phyloP scores from a whole-genome alignment of 2,797 vertebrate genomes.

The Lagodon rhomboides region DNA sequence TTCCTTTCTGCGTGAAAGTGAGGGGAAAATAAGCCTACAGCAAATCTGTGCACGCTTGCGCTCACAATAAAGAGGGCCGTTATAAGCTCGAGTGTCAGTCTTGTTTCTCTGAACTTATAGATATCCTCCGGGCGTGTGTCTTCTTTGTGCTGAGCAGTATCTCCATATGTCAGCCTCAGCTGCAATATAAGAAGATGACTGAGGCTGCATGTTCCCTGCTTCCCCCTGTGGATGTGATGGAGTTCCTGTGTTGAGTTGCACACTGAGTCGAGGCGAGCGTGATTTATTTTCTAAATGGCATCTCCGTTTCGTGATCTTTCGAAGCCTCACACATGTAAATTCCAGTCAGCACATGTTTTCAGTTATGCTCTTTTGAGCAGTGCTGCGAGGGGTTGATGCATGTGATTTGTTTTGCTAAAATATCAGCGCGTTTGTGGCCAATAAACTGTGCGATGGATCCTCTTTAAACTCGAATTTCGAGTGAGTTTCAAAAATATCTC shows the following conservation, averaged over 20 bases:
- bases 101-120: slow-evolving; percentile 66
- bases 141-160: slow-evolving; percentile 53
- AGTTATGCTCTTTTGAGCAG: slow-evolving; percentile 28
- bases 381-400: slow-evolving; percentile 9
- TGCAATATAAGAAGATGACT: slow-evolving; percentile 27
- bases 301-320: slow-evolving; percentile 10
- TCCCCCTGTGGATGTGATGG: slow-evolving; percentile 16
- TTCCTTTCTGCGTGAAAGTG: slow-evolving; percentile 23
- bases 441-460: slow-evolving; percentile 9
- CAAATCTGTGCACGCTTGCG: slow-evolving; percentile 20
- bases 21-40: slow-evolving; percentile 36
- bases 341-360: slow-evolving; percentile 7
- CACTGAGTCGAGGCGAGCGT: slow-evolving; percentile 15
- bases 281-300: neutral
- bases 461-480: slow-evolving; percentile 1
- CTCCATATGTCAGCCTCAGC: slow-evolving; percentile 55
- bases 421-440: neutral
- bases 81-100: slow-evolving; percentile 40
- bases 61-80: slow-evolving; percentile 36
- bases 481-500: neutral
- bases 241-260: slow-evolving; percentile 20
- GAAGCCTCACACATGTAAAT: slow-evolving; percentile 43
- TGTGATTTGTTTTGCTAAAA: neutral
- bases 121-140: slow-evolving; percentile 42
- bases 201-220: slow-evolving; percentile 46